phyloP scores from a whole-genome alignment of 2,113 vertebrate species.

The Rhabdornis inornatus region DNA sequence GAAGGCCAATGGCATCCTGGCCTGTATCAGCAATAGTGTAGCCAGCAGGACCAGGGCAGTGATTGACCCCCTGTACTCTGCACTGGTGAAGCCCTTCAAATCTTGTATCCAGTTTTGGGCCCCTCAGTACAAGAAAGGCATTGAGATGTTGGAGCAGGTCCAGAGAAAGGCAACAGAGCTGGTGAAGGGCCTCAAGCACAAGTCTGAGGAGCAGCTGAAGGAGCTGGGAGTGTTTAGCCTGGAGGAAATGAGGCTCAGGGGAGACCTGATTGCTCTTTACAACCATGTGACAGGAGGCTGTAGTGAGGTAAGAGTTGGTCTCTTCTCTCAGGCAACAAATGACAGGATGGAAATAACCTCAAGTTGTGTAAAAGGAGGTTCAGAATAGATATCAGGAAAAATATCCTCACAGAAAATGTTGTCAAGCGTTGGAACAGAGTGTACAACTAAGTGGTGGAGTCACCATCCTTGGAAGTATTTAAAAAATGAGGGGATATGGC shows the following conservation, averaged over 20 bases:
- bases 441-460: background rate
- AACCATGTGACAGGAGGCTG: background rate
- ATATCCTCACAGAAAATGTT: background rate
- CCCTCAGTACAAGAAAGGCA: background rate
- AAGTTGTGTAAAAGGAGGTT: background rate
- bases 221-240: background rate
- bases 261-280: background rate
- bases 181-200: background rate
- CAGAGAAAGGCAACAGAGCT: background rate
- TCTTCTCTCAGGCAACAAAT: background rate
- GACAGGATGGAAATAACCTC: background rate
- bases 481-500: background rate
- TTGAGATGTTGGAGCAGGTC: background rate
- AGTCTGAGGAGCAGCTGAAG: background rate
- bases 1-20: background rate
- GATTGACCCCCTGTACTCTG: accelerated
- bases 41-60: background rate
- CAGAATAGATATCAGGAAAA: background rate
- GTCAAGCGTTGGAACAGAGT: background rate
- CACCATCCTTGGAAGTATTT: background rate
- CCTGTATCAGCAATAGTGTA: accelerated
- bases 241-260: background rate
- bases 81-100: background rate
- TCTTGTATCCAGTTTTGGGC: background rate
- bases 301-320: background rate